A percentile compares a stretch with the other conserved stretches of the same genome.
Conservation (phyloP, 23 tunicate species). For the Trididemnum nubilum region DNA sequence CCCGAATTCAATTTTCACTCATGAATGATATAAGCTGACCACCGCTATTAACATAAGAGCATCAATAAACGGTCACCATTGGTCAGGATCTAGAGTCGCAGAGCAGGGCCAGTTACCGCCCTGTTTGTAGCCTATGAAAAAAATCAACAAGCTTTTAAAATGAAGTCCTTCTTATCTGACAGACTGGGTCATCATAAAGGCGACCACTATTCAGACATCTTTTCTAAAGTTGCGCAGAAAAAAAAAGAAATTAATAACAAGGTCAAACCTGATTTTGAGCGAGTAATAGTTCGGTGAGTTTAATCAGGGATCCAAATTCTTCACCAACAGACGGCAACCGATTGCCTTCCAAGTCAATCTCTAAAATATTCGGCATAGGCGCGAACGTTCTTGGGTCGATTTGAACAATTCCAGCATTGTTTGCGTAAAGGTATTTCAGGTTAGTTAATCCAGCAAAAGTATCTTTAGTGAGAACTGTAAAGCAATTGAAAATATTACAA, state of each 20-base stretch:
- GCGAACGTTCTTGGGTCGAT: conserved; percentile 20
- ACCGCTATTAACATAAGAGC: not conserved
- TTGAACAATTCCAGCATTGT: conserved; percentile 12
- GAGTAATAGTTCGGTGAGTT: conserved; percentile 24
- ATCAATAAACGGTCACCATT: not conserved
- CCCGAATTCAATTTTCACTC: too few species aligned
- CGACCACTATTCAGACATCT: too few species aligned
- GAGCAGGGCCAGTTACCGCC: too few species aligned
- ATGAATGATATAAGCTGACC: not conserved
- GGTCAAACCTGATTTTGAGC: conserved; percentile 41
- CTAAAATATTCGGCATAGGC: conserved; percentile 6
- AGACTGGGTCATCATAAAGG: too few species aligned
- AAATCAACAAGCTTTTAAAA: too few species aligned
- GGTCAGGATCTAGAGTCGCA: not conserved
- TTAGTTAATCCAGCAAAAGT: conserved; percentile 39
- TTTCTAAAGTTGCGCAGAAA: too few species aligned
- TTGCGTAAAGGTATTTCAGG: conserved; percentile 24
- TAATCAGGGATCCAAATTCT: conserved; percentile 16
- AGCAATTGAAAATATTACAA: not conserved
- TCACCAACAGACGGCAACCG: conserved; percentile 34
- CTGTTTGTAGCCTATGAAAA: too few species aligned
- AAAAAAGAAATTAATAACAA: too few species aligned
- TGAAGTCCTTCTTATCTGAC: too few species aligned
- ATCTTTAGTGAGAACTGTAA: conserved; percentile 35
- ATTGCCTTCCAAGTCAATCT: conserved; percentile 46